Conservation (phyloP, 2,888 invertebrate species). For the Phortica magna region DNA sequence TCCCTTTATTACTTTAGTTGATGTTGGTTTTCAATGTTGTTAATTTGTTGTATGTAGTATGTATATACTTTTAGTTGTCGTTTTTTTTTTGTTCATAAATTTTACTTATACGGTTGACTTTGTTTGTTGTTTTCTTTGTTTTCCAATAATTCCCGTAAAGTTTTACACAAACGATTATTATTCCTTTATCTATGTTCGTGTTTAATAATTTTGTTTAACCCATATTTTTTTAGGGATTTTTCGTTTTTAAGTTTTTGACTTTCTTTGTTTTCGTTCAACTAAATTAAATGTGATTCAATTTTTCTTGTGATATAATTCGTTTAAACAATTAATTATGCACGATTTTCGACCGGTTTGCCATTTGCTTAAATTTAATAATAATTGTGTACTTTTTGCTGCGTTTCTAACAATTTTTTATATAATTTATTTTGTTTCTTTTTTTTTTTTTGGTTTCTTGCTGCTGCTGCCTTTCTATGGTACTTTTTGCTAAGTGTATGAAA, state of each 20-base stretch:
- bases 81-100: background rate
- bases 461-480: background rate
- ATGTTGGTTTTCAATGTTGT: constrained; percentile 55
- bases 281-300: constrained; percentile 3
- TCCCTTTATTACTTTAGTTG: constrained; percentile 65
- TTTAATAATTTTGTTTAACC: constrained; percentile 39
- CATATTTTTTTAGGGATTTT: constrained; percentile 37
- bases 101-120: background rate
- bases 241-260: constrained; percentile 13
- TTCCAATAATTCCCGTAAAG: constrained; percentile 10
- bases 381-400: constrained; percentile 35
- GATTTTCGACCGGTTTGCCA: constrained; percentile 24
- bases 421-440: constrained; percentile 15
- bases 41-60: constrained; percentile 56
- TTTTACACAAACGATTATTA: constrained; percentile 29
- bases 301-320: constrained; percentile 1
- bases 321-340: constrained; percentile 14
- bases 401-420: constrained; percentile 17
- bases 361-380: constrained; percentile 43
- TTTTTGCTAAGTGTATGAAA: background rate
- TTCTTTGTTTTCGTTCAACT: constrained; percentile 25
- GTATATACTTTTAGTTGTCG: constrained; percentile 38
- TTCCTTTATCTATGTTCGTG: constrained; percentile 4
- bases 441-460: constrained; percentile 27
- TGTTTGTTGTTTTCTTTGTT: constrained; percentile 3